These are phyloP conservation scores for Opisthograptis luteolata DNA, from an alignment of 2,888 invertebrate species.

Conservation along the genomic window DNA sequence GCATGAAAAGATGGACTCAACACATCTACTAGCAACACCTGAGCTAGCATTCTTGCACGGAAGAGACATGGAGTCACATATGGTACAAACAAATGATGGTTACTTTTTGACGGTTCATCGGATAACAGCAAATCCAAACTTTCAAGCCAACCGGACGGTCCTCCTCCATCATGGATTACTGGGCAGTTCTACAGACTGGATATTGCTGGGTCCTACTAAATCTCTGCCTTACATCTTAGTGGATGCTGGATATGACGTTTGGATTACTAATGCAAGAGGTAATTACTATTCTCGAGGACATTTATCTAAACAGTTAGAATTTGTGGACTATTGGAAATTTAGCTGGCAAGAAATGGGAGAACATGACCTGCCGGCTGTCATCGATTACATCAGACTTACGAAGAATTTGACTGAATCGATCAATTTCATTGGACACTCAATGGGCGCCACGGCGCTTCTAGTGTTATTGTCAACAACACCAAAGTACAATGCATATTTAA, in stretches of 20 bases:
- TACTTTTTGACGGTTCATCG: slow-evolving; percentile 65
- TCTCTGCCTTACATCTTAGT: slow-evolving; percentile 76
- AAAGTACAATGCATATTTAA: slow-evolving; percentile 57
- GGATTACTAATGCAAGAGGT: slow-evolving; percentile 81
- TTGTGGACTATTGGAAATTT: slow-evolving; percentile 61
- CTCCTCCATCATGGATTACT: slow-evolving; percentile 68
- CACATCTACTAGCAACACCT: slow-evolving; percentile 51
- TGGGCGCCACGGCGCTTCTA: slow-evolving; percentile 66
- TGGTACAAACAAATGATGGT: slow-evolving; percentile 60
- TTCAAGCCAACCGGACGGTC: slow-evolving; percentile 46
- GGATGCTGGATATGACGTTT: slow-evolving; percentile 84
- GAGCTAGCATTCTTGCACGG: slow-evolving; percentile 60
- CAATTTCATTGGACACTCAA: slow-evolving; percentile 67
- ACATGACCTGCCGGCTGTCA: slow-evolving; percentile 60
- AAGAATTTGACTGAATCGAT: slow-evolving; percentile 53
- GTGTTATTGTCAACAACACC: slow-evolving; percentile 59
- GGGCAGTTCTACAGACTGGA: slow-evolving; percentile 73
- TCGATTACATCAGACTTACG: slow-evolving; percentile 57
- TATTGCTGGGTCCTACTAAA: slow-evolving; percentile 60
- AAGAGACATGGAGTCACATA: slow-evolving; percentile 58
- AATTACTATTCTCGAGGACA: slow-evolving; percentile 68
- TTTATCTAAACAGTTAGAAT: slow-evolving; percentile 41
- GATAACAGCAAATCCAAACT: slow-evolving; percentile 19
- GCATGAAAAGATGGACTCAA: not conserved
- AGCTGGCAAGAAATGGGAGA: slow-evolving; percentile 69